Evolutionary conservation across 2,113 vertebrate species (phyloP).

Genomic region (Centropristis striata): DNA sequence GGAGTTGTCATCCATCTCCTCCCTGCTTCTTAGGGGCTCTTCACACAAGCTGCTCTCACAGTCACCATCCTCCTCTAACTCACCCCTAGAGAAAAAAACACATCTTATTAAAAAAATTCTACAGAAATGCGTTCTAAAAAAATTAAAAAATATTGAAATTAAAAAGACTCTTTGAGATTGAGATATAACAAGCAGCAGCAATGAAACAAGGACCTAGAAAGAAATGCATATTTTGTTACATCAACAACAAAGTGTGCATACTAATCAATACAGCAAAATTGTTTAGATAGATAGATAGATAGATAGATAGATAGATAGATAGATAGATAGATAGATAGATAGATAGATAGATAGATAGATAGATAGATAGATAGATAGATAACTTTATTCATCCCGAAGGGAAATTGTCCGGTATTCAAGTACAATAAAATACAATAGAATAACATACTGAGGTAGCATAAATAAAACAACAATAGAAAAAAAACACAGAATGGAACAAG

Average conservation of each 20-base stretch:
- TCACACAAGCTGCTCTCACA: conserved; percentile 56
- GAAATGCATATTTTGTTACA: background rate
- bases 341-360: no score
- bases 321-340: no score
- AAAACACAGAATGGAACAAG: no score
- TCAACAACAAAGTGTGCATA: background rate
- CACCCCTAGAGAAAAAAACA: conserved; percentile 41
- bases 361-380: no score
- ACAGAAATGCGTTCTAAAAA: background rate
- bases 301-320: no score
- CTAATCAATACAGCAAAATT: background rate
- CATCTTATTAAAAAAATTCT: background rate
- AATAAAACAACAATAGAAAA: no score
- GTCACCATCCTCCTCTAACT: conserved; percentile 64
- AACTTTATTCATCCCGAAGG: no score
- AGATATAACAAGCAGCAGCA: background rate
- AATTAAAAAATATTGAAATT: background rate
- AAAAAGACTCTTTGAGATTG: background rate
- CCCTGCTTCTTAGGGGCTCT: conserved; percentile 16
- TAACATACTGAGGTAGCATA: no score
- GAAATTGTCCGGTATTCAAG: no score
- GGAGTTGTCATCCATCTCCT: background rate
- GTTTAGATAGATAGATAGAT: no score
- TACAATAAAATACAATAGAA: no score
- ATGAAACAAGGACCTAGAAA: background rate